These are phyloP conservation scores for Corticium candelabrum DNA, from an alignment of 37 sponge, comb jelly and placozoan genomes.

Conservation along the genomic window DNA sequence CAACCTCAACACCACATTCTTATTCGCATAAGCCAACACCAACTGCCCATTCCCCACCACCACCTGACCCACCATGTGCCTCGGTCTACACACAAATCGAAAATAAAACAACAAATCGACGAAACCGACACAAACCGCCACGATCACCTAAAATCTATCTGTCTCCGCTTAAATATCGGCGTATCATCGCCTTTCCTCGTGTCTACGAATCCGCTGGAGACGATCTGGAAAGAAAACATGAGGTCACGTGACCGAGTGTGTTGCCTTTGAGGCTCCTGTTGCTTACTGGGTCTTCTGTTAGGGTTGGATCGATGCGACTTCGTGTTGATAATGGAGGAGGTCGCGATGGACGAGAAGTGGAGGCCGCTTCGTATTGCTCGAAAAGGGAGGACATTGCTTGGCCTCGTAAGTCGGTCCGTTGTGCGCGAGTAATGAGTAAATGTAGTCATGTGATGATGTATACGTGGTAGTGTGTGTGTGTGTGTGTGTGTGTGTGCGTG, in stretches of 20 bases:
- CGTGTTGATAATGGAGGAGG: too few relatives aligned
- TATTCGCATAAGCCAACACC: neutral
- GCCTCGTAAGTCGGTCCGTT: too few relatives aligned
- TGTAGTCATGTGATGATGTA: neutral
- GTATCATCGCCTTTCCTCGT: neutral
- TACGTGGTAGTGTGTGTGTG: too few relatives aligned
- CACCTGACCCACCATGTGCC: neutral
- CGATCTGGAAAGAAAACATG: neutral
- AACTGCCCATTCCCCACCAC: neutral
- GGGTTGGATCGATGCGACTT: too few relatives aligned
- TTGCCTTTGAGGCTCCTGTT: too few relatives aligned
- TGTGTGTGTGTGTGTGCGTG: constrained; percentile 2
- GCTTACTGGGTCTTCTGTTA: too few relatives aligned
- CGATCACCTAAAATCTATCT: neutral
- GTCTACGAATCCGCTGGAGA: neutral
- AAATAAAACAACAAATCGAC: too few relatives aligned
- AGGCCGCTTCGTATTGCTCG: neutral
- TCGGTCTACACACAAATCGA: too few relatives aligned
- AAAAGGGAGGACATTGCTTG: too few relatives aligned
- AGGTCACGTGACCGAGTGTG: too few relatives aligned
- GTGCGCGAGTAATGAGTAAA: too few relatives aligned
- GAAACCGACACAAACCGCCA: neutral
- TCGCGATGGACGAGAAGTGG: too few relatives aligned
- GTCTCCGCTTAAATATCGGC: neutral
- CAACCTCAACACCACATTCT: neutral